Evolutionary conservation across 1,140 invertebrate species (phyloP), one percentile per base, ranked within the genome.

Genomic region (Megalopta genalis): DNA sequence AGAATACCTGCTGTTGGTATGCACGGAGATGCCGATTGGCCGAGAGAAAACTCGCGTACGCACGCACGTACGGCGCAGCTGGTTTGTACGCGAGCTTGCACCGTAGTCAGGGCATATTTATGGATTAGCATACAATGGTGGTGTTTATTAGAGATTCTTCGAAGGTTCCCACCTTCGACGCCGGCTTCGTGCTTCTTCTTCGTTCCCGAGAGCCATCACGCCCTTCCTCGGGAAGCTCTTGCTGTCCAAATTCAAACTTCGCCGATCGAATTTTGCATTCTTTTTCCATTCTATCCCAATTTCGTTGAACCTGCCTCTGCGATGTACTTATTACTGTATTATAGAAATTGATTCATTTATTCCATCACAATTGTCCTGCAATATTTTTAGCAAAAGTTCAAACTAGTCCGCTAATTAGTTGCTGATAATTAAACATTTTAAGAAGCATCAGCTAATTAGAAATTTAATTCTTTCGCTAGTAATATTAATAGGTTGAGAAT

Each of bases 1-100:
- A 59, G 82, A n/a, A 87, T 89, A 81, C 87, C 84, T 85, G 85
- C 81, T 87, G 88, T 89, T 90, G 88, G 90, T 89, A 87, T 77
- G 70, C 82, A 59, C 77, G 77, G 82, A 66, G 72, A 76, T 66
- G 46, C 72, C 70, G 79, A 86, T 86, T 85, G 71, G 75, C 64
- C 70, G 83, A 85, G 75, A 86, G 62, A 79, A 85, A 79, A 69
- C 80, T 80, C 84, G 81, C 79, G 76, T 78, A 84, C 84, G 83
- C 72, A 85, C 84, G 84, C 76, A 83, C 67, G 84, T 70, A 86
- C 70, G 80, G 75, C 83, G 84, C 83, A 86, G 84, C 84, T 86
- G 84, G 84, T 86, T 86, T 82, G 84, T 86, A 86, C 84, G 84
- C 84, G 74, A 86, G 83, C 84, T 86, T 86, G 84, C 84, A 86